Conservation (phyloP, 2,113 vertebrate genomes). For the Platanista minor region DNA sequence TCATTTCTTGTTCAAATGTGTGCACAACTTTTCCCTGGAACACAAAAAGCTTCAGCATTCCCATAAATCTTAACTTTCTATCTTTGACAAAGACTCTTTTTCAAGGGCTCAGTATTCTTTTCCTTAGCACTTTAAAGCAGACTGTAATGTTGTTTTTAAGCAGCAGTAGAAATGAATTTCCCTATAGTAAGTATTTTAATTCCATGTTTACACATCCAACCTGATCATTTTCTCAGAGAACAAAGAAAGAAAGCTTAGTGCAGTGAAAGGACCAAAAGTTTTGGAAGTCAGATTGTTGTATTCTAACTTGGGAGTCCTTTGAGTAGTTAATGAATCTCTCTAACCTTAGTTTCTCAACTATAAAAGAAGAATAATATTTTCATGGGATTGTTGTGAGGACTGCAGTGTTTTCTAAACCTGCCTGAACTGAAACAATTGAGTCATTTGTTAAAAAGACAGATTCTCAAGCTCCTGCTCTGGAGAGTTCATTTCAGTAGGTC, state of each 20-base stretch:
- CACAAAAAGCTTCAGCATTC: neutral
- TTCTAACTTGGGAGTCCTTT: neutral
- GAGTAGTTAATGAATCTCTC: neutral
- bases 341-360: neutral
- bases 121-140: neutral
- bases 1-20: neutral
- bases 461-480: neutral
- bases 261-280: neutral
- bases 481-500: neutral
- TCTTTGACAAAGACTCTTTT: neutral
- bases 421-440: neutral
- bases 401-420: neutral
- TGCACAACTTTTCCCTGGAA: neutral
- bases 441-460: neutral
- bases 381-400: neutral
- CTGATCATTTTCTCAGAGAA: conserved; percentile 18
- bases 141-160: neutral
- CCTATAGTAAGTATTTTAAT: neutral
- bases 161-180: neutral
- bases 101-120: neutral
- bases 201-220: neutral
- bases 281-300: neutral
- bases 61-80: neutral
- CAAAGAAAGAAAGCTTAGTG: neutral
- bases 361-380: neutral